Evolutionary conservation across 2,888 invertebrate genomes (phyloP), one percentile per base, ranked within the genome.

Genomic region (Cephus runcator): DNA sequence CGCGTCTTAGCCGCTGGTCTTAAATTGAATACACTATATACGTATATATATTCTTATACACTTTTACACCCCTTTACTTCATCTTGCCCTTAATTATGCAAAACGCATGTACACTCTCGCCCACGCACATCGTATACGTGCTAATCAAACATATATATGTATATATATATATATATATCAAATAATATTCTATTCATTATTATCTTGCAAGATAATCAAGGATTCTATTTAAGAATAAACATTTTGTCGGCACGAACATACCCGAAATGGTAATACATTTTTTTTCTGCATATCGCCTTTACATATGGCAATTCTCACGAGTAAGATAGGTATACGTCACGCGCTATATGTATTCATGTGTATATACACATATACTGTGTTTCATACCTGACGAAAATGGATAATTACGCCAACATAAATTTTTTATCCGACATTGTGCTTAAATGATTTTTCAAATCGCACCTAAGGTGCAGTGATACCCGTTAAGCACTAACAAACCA

Each of bases 1-100:
- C 87, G 85, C 86, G 86, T 89, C 89, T 89, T 89, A 86, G 85
- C 87, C 81, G 83, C 81, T 85, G 85, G 83, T 82, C 83, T 84
- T 81, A 85, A 90, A 89, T 89, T 89, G 87, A 87, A 90, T 88
- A 83, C 81, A 71, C 6, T 71, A 15, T 23, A 69, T 71, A 30
- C 15, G 30, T 71, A 23, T 30, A 23, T 23, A 71, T 4, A 30
- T 71, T 30, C 30, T 15, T 71, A 71, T 71, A 71, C 1, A 33
- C 30, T 23, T 31, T 11, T 23, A 56, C 56, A 56, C 56, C 23
- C 56, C 56, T 23, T 56, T 56, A 56, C 56, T 56, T 56, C 56
- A 56, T 56, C 56, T 56, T 56, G 23, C 9, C 56, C 56, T 56
- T 56, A 56, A 56, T 23, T 56, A 56, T 56, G 56, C 56, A 56